A percentile compares a stretch with the other conserved stretches of the same genome.
Evolutionary conservation across 2,888 invertebrate species (phyloP).

Genomic region (Linyphia triangularis): DNA sequence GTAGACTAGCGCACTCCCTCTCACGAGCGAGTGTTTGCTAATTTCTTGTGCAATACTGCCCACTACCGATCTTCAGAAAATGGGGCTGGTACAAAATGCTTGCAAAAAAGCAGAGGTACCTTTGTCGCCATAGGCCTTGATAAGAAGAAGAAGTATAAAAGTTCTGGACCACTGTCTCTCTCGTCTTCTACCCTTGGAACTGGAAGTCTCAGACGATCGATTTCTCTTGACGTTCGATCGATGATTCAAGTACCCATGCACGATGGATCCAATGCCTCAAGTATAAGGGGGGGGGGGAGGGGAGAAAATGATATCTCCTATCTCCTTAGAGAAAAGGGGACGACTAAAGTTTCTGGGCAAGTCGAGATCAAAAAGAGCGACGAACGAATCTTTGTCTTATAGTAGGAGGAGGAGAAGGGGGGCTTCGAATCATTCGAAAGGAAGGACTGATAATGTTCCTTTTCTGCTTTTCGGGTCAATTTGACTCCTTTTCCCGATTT

Average conservation of each 20-base stretch:
- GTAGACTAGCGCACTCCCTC: no score
- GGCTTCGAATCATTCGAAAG: neutral
- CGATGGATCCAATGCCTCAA: constrained; percentile 53
- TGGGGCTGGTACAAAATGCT: no score
- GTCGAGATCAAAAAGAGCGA: constrained; percentile 31
- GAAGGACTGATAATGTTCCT: constrained; percentile 37
- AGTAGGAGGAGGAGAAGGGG: neutral
- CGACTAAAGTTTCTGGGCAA: constrained; percentile 50
- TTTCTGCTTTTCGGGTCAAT: constrained; percentile 23
- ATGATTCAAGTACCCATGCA: constrained; percentile 71
- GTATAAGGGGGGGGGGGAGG: constrained; percentile 5
- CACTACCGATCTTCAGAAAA: no score
- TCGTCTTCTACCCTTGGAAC: no score
- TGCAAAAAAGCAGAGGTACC: no score
- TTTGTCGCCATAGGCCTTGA: no score
- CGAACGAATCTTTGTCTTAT: constrained; percentile 15
- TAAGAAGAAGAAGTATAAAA: no score
- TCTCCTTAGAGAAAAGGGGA: neutral
- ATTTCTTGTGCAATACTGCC: no score
- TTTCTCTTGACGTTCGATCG: constrained; percentile 62
- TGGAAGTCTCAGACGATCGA: constrained; percentile 58
- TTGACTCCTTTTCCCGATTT: constrained; percentile 29
- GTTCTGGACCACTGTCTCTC: no score
- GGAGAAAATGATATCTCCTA: constrained; percentile 34
- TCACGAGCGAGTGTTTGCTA: no score